Conservation (phyloP, 2,113 vertebrate species). For the Diadophis punctatus region DNA sequence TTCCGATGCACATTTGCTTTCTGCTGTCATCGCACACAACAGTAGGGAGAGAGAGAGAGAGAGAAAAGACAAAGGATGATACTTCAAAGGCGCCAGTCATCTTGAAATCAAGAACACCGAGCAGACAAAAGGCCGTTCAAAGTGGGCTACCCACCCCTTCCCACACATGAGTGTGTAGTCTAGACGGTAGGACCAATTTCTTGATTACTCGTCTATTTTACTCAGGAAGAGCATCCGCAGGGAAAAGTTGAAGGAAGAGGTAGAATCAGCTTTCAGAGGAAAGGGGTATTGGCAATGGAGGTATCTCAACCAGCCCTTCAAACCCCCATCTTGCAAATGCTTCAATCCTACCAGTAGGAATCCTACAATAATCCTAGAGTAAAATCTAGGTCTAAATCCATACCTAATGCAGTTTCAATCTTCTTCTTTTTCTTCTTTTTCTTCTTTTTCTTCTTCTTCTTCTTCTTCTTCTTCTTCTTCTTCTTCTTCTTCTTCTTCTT, state of each 20-base stretch:
- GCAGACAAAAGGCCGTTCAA: neutral
- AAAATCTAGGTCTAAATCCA: neutral
- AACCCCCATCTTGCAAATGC: neutral
- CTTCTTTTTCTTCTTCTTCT: too few species aligned
- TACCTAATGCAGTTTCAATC: neutral
- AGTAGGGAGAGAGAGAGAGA: neutral
- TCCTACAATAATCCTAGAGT: neutral
- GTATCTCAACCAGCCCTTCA: neutral
- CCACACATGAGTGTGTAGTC: neutral
- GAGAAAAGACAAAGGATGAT: neutral
- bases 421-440: too few species aligned
- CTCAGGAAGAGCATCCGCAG: neutral
- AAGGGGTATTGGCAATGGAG: neutral
- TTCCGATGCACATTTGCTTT: slow-evolving; percentile 14
- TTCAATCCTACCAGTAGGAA: neutral
- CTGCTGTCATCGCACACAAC: slow-evolving; percentile 8
- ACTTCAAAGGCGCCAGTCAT: slow-evolving; percentile 6
- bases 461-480: too few species aligned
- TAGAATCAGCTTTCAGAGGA: neutral
- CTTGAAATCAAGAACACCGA: slow-evolving; percentile 5
- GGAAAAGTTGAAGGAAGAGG: neutral
- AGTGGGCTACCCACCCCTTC: neutral
- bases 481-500: too few species aligned
- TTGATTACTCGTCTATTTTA: neutral
- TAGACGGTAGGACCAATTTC: neutral